Base-by-base conservation (phyloP, 92 coral and sea anemone genomes). In the Galaxea fascicularis region DNA sequence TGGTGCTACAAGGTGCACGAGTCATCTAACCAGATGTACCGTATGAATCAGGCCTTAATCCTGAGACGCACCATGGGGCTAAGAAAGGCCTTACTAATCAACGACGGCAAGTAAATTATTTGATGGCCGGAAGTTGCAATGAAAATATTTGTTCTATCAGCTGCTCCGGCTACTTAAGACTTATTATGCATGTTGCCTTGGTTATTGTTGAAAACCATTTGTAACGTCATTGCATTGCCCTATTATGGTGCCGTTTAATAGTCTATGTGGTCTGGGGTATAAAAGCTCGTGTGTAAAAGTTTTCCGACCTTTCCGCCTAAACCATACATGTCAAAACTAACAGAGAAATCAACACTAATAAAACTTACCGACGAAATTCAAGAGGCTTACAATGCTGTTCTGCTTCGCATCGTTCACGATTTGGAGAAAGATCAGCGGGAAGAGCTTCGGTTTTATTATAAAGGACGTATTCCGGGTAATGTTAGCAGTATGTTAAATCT, bases 371-470 rank as follows among this genome's bases (percentile, higher is more conserved):
- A 63, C 27, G 13, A 25, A 60, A 41, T 77, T 18, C 27, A 52
- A 77, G 71, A 41, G 13, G 35, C 57, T 44, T 77, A 60, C 71
- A 28, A 21, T 8, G 57, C 27, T 14, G 46, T 7, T 77, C 71
- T 77, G 35, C 59, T 63, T 4, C 82, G 24, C 15, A 77, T 77
- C 41, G 24, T 25, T 39, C 41, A 0, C 44, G 26, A 63, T 10
- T 22, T 77, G 82, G 26, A 62, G 17, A 47, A 17, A 26, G 59
- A 21, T 24, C 71, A 77, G 20, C 71, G 46, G 56, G 71, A 77
- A 0, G 60, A 62, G 59, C 72, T 77, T 63, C 72, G 72, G 14
- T 77, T 77, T 30, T 77, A 77, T 41, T 77, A 11, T n/a, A 39
- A n/a, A 24, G 71, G 71, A 22, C 58, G 45, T 20, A 26, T 63